Evolutionary conservation across 2,113 vertebrate genomes (phyloP).

Genomic region (Mormoops blainvillei): DNA sequence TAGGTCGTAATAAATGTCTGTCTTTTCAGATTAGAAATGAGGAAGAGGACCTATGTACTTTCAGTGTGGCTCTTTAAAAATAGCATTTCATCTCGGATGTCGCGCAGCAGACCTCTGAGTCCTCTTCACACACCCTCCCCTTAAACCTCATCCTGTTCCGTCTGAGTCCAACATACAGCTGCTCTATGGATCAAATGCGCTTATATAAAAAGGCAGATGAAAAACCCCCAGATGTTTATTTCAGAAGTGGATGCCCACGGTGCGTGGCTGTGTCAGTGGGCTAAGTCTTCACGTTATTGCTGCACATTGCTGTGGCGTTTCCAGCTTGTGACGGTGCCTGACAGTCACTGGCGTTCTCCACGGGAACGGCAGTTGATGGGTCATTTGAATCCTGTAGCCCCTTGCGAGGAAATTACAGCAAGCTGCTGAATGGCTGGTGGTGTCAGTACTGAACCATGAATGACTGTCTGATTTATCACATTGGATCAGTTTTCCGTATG

Average conservation of each 20-base stretch:
- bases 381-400: background rate
- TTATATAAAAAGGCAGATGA: slow-evolving; percentile 66
- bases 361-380: accelerated
- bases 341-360: background rate
- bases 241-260: slow-evolving; percentile 60
- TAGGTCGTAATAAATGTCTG: background rate
- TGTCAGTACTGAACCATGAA: accelerated
- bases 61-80: slow-evolving; percentile 33
- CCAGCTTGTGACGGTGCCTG: background rate
- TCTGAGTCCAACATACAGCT: slow-evolving; percentile 61
- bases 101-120: background rate
- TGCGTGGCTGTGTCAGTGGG: slow-evolving; percentile 39
- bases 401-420: background rate
- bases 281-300: background rate
- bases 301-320: background rate
- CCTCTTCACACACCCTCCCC: background rate
- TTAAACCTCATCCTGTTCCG: slow-evolving; percentile 57
- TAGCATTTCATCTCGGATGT: slow-evolving; percentile 51
- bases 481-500: background rate
- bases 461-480: background rate
- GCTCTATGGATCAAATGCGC: slow-evolving; percentile 39
- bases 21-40: slow-evolving; percentile 50
- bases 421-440: background rate
- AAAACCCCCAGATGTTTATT: slow-evolving; percentile 55
- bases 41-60: slow-evolving; percentile 48